phyloP scores from a whole-genome alignment of 2,797 vertebrate species.

The Amphiprion clarkii region DNA sequence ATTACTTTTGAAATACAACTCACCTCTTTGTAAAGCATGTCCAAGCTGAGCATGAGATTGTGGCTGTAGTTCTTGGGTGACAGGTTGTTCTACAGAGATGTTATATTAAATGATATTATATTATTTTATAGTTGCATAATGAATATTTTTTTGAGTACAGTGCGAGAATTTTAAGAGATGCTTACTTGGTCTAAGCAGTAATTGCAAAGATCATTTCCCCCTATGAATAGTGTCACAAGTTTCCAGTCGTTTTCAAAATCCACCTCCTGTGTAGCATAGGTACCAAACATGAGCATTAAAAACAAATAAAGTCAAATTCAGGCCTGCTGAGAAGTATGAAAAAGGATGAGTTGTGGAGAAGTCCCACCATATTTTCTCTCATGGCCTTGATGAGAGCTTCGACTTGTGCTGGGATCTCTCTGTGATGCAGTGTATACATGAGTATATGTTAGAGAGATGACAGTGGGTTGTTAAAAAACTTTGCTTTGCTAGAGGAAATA shows the following conservation, averaged over 20 bases:
- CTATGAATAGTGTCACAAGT: constrained; percentile 91
- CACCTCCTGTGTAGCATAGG: constrained; percentile 82
- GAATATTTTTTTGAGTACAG: not conserved
- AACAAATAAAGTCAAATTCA: not conserved
- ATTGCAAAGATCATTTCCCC: constrained; percentile 89
- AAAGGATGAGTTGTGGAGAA: too few relatives aligned
- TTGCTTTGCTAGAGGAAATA: not conserved
- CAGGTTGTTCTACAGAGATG: constrained; percentile 80
- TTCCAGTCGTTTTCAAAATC: constrained; percentile 93
- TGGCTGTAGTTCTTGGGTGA: constrained; percentile 85
- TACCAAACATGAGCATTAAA: constrained; percentile 27
- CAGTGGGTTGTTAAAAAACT: not conserved
- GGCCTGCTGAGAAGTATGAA: not conserved
- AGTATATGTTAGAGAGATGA: not conserved
- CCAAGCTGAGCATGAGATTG: constrained; percentile 87
- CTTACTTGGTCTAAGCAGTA: constrained; percentile 90
- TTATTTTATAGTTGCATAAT: not conserved
- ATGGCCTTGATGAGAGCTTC: constrained; percentile 84
- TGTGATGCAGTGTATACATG: constrained; percentile 64
- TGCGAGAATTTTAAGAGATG: not conserved
- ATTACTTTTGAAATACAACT: constrained; percentile 18
- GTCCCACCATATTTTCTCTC: constrained; percentile 85
- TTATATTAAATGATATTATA: not conserved
- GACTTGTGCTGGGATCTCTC: constrained; percentile 87
- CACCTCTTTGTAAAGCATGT: constrained; percentile 90